Base-by-base conservation (phyloP, 2,888 invertebrate species). In the Saturnia japonica region DNA sequence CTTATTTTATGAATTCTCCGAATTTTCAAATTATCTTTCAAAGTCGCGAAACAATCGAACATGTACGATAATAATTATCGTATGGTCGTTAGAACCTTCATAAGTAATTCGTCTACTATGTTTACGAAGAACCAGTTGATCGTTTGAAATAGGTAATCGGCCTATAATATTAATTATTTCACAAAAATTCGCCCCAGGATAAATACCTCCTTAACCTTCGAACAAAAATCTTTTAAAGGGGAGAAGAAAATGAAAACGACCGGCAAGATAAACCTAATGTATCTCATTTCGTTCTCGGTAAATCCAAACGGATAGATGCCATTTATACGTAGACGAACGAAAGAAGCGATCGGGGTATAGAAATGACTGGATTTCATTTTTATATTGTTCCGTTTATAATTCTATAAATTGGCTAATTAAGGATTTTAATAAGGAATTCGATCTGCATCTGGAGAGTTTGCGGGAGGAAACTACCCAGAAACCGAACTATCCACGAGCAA, bases 201-300 rank as follows among this genome's bases (percentile, higher is more conserved):
- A 60, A 68, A 42, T 67, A 45, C 69, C 66, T 54, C 25, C 64
- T 72, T 66, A 70, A 71, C 64, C 66, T 54, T 54, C 25, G 40
- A 54, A 68, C 54, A 45, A 22, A n/a, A 60, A 72, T 68, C 72
- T 74, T 74, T 72, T 74, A 73, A 73, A 28, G 3, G 57, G 57
- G 25, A 12, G 25, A 28, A 71, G 47, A 68, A 45, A 42, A 68
- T 47, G 47, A 25, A 57, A 70, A 75, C 66, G 68, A 67, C 60
- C 51, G 51, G 70, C 25, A 68, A 75, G 78, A 80, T 80, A 81
- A 80, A 80, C 72, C 76, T 79, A 78, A 79, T 81, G 79, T 82
- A 76, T 72, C 74, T 76, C 72, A 80, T 77, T 80, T 75, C 73
- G 70, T 72, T 73, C 72, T 70, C 57, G 71, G 70, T 54, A 74